These are phyloP conservation scores for Hyalella azteca DNA, from an alignment of 2,888 invertebrate species.

Conservation along the genomic window DNA sequence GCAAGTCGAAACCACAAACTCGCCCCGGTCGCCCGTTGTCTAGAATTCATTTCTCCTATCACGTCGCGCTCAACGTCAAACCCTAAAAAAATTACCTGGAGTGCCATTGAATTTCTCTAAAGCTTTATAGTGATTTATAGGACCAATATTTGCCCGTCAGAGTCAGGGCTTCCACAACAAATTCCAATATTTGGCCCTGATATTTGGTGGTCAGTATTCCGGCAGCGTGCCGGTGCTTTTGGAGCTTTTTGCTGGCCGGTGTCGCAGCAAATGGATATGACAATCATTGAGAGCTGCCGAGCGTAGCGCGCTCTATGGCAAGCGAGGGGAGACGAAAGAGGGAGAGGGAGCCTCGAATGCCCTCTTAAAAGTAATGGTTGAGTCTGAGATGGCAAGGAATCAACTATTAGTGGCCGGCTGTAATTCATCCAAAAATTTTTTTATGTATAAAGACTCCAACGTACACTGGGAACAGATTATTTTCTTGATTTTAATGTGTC, in stretches of 20 bases:
- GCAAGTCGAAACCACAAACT: no score
- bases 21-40: no score
- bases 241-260: conserved; percentile 22
- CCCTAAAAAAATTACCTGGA: not conserved
- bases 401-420: no score
- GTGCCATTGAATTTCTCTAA: conserved; percentile 14
- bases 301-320: conserved; percentile 8
- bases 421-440: no score
- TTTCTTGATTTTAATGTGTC: no score
- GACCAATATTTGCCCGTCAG: conserved; percentile 33
- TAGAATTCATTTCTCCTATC: no score
- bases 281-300: conserved; percentile 20
- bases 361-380: not conserved
- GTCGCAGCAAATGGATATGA: conserved; percentile 22
- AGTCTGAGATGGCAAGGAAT: no score
- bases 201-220: conserved; percentile 36
- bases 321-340: not conserved
- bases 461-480: no score
- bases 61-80: not conserved
- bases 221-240: conserved; percentile 27
- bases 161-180: conserved; percentile 20
- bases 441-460: no score
- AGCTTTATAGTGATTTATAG: conserved; percentile 30
- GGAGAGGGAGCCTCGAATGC: not conserved
- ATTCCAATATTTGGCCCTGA: conserved; percentile 32